Evolutionary conservation across 2,113 vertebrate species (phyloP), one percentile per base, ranked within the genome.

Genomic region (Mesoclemmys tuberculata): DNA sequence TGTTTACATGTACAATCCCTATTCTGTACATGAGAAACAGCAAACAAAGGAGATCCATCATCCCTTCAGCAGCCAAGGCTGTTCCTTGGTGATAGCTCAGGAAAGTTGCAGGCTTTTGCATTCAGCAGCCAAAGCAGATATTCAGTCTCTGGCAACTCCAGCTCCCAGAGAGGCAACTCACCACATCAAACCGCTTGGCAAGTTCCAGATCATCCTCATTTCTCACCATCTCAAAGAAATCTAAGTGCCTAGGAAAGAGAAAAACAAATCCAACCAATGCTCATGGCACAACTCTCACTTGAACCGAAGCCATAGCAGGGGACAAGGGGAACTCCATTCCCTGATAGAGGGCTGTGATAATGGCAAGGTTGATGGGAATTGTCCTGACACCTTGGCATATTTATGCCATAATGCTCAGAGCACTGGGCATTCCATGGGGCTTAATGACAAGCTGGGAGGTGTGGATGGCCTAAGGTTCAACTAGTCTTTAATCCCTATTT

Each of bases 151-250:
- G 56, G 21, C 41, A 88, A 80, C 19, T 58, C 86, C n/a, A 85
- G 27, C 2, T 81, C 44, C 22, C 78, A 48, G 58, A 31, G 19
- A 93, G 11, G 19, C 77, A 82, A 96, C 99, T 98, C 97, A 99
- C 99, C 97, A 98, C 93, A 93, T 99, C 99, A 97, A 99, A 99
- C 81, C 98, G 96, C 93, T 99, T 99, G 93, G 99, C 99, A 93
- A 99, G 97, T 91, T 99, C 99, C 55, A 99, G 97, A 96, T 99
- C 99, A 79, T 99, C 99, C 97, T 99, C 99, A 77, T 99, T 99
- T 94, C 99, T 98, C 92, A 99, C 99, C 99, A 99, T 99, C 97
- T 99, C 99, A 89, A 99, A 99, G 98, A 99, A 99, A 96, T 99
- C 99, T 98, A 99, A 98, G 97, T 99, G 99, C 95, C 99, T 99